Evolutionary conservation across 2,113 vertebrate species (phyloP).

Genomic region (Copsychus sechellarum): DNA sequence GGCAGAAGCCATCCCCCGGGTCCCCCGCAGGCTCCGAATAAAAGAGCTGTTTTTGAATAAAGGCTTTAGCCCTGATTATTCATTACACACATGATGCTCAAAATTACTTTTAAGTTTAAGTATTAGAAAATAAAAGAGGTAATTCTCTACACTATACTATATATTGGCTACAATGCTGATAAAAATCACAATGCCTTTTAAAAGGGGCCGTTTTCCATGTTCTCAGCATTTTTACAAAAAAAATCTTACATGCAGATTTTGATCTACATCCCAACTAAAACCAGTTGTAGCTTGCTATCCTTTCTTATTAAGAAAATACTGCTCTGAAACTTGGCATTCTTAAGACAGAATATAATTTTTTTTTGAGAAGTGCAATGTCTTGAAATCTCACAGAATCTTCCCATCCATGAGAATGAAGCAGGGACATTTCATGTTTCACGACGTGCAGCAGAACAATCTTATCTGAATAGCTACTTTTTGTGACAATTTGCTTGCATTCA

Average conservation of each 20-base stretch:
- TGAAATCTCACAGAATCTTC: neutral
- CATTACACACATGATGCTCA: too few species aligned
- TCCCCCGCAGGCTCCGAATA: too few species aligned
- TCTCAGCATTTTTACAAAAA: neutral
- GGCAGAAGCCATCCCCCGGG: too few species aligned
- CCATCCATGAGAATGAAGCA: neutral
- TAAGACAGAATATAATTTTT: neutral
- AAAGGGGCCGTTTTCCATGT: neutral
- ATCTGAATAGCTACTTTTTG: neutral
- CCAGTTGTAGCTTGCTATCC: neutral
- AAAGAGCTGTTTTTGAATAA: too few species aligned
- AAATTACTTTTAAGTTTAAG: neutral
- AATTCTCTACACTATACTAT: neutral
- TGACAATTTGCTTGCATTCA: neutral
- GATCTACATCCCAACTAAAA: neutral
- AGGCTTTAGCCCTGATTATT: too few species aligned
- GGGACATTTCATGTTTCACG: neutral
- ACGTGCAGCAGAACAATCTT: rapidly evolving
- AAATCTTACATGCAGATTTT: neutral
- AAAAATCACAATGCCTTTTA: neutral
- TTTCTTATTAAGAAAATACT: neutral
- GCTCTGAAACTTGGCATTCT: neutral
- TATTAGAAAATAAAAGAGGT: neutral
- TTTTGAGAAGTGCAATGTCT: neutral
- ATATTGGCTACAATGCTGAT: neutral